Evolutionary conservation across 2,113 vertebrate species (phyloP), one percentile per base, ranked within the genome.

Genomic region (Pseudorhombus dupliciocellatus): DNA sequence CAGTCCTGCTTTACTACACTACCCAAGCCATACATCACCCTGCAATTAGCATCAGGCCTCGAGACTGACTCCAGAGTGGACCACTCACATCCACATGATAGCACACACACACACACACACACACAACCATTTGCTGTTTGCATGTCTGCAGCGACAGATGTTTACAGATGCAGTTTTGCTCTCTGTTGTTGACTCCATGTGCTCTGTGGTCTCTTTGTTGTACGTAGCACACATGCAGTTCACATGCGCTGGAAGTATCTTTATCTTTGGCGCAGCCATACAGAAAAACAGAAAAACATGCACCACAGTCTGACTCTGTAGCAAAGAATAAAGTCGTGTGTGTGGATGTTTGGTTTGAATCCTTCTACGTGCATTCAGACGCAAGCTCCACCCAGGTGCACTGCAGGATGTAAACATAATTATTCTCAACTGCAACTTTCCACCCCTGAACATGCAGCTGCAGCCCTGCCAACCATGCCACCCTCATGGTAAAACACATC

Each of bases 41-140:
- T 91, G 69, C 85, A 90, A 90, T 93, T 92, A 92, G 70, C 65
- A 77, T 60, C 57, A 71, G 55, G 77, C 70, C 77, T 63, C 81
- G 31, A 37, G 64, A 56, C 71, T 72, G 74, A 71, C 72, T 64
- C 66, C 48, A 61, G 69, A 2, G 63, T 64, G 37, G 71, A 64
- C 78, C 62, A 66, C 60, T 62, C 26, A 57, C 22, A 30, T 21
- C 34, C 34, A 37, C 11, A 11, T 37, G 34, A 37, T 37, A 11
- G 64, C 20, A 53, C 34, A 18, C 56, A 5, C 61, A 65, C n/a
- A 20, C 26, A 24, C 64, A 37, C 68, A 51, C 31, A 42, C 53
- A 22, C 0, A 51, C 66, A 48, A 56, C 34, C 1, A 59, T 37
- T 25, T 21, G 57, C 57, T 71, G 46, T 54, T 22, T 28, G 40